phyloP scores from a whole-genome alignment of 64 coral and sea anemone genomes.

The Pocillopora damicornis region DNA sequence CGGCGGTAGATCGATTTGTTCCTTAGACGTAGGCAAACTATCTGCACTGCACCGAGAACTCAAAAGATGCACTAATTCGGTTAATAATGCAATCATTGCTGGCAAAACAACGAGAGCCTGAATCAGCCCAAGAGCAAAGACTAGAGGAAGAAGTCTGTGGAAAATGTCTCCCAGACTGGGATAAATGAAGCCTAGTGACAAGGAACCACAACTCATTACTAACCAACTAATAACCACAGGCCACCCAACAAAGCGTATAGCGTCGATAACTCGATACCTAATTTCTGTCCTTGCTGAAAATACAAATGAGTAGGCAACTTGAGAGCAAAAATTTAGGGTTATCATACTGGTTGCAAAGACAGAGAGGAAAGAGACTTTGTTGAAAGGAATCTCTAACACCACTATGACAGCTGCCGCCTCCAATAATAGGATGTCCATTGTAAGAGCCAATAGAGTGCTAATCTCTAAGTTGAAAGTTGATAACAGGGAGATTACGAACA shows the following conservation, averaged over 20 bases:
- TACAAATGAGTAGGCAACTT: conserved; percentile 3
- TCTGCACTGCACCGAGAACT: not conserved
- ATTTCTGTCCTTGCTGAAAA: not conserved
- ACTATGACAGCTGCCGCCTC: conserved; percentile 6
- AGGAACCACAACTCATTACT: not conserved
- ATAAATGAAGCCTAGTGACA: conserved; percentile 37
- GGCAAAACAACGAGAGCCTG: conserved; percentile 30
- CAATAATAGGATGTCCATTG: not conserved
- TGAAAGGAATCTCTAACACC: conserved; percentile 5
- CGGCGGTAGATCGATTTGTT: not conserved
- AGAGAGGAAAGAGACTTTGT: conserved; percentile 5
- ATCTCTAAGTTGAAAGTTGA: not conserved
- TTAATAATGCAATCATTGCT: not conserved
- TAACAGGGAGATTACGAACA: not conserved
- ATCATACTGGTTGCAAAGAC: not conserved
- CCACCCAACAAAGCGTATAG: not conserved
- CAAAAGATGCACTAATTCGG: not conserved
- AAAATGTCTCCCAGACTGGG: conserved; percentile 7
- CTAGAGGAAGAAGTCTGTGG: not conserved
- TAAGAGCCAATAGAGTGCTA: not conserved
- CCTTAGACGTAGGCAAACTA: not conserved
- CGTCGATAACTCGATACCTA: not conserved
- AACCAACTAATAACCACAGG: not conserved
- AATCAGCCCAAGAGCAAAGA: not conserved
- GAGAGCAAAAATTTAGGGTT: not conserved